Evolutionary conservation across 2,797 vertebrate species (phyloP), one percentile per base, ranked within the genome.

Genomic region (Acanthis flammea): DNA sequence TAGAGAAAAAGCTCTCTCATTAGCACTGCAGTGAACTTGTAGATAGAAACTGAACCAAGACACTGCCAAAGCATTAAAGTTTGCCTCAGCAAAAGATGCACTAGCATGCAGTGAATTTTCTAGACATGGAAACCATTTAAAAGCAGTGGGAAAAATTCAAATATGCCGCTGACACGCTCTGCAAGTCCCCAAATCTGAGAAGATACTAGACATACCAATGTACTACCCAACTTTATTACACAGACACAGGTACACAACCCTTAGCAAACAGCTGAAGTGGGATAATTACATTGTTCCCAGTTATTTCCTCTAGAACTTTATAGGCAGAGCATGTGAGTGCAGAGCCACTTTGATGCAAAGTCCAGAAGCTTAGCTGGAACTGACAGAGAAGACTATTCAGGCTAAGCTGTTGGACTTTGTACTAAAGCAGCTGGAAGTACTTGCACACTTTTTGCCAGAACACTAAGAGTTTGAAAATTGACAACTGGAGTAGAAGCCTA

Each of bases 361-460:
- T 95, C 87, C 92, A 94, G 39, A 4, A 77, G 90, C 79, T 95
- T 83, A 88, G 72, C 71, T 89, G 53, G 86, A 92, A 60, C 39
- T 47, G 30, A 65, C 92, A 83, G 75, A 93, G 55, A 86, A 79
- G 30, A 94, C 60, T 79, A 83, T 47, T 79, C 53, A 54, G 72
- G 81, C 55, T 92, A 94, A 95, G 75, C 81, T 67, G 14, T 1
- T 90, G 95, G 87, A 96, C 96, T 96, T 91, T 86, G 92, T 8
- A 80, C 94, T 44, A 88, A 65, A 71, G 84, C 42, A 88, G 91
- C 39, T 83, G 53, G 57, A 90, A 86, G 35, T 47, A 88, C 65
- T 88, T 30, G 50, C n/a, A 86, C 30, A 22, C 18, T 6, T 67
- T 83, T 42, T 83, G 79, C 78, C 84, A 94, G 42, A 74, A 39